Evolutionary conservation across 2,888 invertebrate species (phyloP).

Genomic region (Quadroppia sp.): DNA sequence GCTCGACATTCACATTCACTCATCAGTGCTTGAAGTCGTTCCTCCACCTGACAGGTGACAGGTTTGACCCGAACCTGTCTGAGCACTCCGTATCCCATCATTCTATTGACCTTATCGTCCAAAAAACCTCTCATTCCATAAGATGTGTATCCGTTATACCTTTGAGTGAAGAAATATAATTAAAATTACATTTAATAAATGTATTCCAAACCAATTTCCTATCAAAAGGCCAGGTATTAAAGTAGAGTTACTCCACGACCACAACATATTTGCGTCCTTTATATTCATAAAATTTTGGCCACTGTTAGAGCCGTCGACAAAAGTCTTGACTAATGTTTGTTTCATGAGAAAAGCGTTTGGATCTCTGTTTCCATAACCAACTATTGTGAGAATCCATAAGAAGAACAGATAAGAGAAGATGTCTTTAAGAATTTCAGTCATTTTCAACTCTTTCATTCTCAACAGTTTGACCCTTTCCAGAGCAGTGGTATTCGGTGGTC

Average conservation of each 20-base stretch:
- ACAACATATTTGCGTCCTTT: constrained; percentile 52
- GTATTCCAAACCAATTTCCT: constrained; percentile 46
- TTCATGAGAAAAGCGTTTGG: constrained; percentile 53
- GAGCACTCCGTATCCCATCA: constrained; percentile 58
- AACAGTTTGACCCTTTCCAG: constrained; percentile 52
- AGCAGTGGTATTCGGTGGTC: constrained; percentile 52
- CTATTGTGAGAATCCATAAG: constrained; percentile 55
- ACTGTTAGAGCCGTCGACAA: constrained; percentile 46
- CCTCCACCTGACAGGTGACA: constrained; percentile 48
- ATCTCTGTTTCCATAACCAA: constrained; percentile 54
- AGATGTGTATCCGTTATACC: constrained; percentile 57
- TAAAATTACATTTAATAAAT: neutral
- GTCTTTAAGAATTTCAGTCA: constrained; percentile 55
- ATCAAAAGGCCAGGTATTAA: constrained; percentile 54
- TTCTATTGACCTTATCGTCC: constrained; percentile 56
- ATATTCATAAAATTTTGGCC: constrained; percentile 38
- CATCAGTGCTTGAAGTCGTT: constrained; percentile 46
- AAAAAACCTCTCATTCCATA: constrained; percentile 56
- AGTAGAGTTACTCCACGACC: constrained; percentile 54
- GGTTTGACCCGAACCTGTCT: constrained; percentile 55
- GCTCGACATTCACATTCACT: constrained; percentile 48
- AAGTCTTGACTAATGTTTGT: constrained; percentile 51
- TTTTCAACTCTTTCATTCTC: constrained; percentile 55
- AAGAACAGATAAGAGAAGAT: constrained; percentile 55
- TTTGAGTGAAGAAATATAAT: constrained; percentile 46